Conservation (phyloP, 2,888 invertebrate species). For the Sphaeridia pumilis region DNA sequence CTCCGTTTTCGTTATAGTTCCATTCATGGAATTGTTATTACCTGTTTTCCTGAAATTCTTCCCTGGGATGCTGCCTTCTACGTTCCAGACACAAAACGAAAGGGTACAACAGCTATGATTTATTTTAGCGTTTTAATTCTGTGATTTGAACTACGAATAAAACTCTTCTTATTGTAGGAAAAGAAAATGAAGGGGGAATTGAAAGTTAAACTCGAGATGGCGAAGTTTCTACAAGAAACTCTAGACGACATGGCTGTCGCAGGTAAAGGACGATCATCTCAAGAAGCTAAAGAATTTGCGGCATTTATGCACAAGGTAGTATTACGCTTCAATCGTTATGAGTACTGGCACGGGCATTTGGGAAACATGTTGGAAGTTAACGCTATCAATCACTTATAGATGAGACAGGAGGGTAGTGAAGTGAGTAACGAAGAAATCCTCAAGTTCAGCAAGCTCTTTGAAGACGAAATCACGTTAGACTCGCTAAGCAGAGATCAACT, state of each 20-base stretch:
- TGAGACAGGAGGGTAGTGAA: conserved; percentile 63
- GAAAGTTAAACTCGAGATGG: conserved; percentile 92
- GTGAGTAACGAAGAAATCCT: conserved; percentile 84
- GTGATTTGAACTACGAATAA: too few relatives aligned
- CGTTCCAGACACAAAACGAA: conserved; percentile 79
- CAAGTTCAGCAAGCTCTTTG: conserved; percentile 91
- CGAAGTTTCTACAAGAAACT: conserved; percentile 94
- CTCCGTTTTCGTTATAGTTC: conserved; percentile 89
- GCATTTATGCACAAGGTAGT: conserved; percentile 77
- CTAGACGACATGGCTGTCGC: conserved; percentile 89
- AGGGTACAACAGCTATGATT: too few relatives aligned
- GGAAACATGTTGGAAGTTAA: too few relatives aligned
- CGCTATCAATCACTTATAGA: too few relatives aligned
- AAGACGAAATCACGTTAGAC: conserved; percentile 96
- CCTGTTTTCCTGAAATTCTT: conserved; percentile 90
- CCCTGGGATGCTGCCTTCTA: conserved; percentile 96
- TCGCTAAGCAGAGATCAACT: conserved; percentile 80
- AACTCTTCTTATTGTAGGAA: conserved; percentile 48
- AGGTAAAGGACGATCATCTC: conserved; percentile 64
- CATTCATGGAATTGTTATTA: conserved; percentile 90
- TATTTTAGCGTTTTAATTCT: too few relatives aligned
- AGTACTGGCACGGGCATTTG: too few relatives aligned
- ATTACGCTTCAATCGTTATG: too few relatives aligned
- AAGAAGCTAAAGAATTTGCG: conserved; percentile 79
- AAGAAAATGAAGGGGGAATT: conserved; percentile 77